These are phyloP conservation scores for Aythya baeri DNA, from an alignment of 2,113 vertebrate genomes.

Conservation along the genomic window DNA sequence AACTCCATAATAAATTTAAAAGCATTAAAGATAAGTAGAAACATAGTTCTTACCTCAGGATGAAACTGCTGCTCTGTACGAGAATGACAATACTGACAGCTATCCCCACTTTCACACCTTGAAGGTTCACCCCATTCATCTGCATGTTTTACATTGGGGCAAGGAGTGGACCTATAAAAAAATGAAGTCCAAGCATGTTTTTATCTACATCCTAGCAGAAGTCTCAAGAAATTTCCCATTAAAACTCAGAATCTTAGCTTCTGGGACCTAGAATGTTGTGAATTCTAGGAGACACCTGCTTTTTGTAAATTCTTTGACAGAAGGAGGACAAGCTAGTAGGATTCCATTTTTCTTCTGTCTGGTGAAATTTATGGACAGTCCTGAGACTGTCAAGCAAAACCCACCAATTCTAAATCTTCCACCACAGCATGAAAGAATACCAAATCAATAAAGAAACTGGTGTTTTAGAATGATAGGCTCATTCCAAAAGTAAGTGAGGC, in stretches of 20 bases:
- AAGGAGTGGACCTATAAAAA: constrained; percentile 87
- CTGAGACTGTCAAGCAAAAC: neutral
- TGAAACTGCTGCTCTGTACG: constrained; percentile 95
- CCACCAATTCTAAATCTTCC: neutral
- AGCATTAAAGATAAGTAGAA: neutral
- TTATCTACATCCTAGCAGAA: neutral
- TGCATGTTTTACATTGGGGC: constrained; percentile 90
- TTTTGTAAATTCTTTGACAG: neutral
- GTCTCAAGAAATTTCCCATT: neutral
- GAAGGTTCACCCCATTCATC: constrained; percentile 95
- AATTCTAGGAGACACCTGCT: neutral
- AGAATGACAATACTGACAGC: constrained; percentile 91
- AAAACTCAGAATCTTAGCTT: neutral
- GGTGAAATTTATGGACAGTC: neutral
- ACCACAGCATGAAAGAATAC: neutral
- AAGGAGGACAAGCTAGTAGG: neutral
- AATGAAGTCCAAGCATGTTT: neutral
- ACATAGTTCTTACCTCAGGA: constrained; percentile 81
- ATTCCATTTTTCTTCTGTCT: neutral
- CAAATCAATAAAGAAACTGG: neutral
- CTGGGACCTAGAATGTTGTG: neutral
- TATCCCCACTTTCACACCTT: constrained; percentile 87
- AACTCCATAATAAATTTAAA: neutral
- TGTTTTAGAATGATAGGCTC: neutral
- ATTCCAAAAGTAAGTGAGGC: neutral